A percentile compares a stretch with the other conserved stretches of the same genome.
Evolutionary conservation across 1,140 invertebrate genomes (phyloP).

Genomic region (Schmidtea mediterranea): DNA sequence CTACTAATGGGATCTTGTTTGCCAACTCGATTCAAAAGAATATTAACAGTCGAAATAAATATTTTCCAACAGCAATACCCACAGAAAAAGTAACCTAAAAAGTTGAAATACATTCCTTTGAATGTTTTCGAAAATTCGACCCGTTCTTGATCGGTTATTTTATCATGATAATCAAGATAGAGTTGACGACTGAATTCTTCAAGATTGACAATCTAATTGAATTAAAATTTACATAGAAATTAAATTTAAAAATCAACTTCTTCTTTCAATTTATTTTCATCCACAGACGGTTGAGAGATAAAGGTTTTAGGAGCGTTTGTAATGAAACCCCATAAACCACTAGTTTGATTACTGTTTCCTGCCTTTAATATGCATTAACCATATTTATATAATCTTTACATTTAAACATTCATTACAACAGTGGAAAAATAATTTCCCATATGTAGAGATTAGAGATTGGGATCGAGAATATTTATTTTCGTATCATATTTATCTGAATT

Average conservation of each 20-base stretch:
- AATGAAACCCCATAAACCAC: conserved; percentile 18
- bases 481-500: too few relatives aligned
- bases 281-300: conserved; percentile 4
- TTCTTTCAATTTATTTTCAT: conserved; percentile 8
- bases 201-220: conserved; percentile 41
- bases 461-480: too few relatives aligned
- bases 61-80: conserved; percentile 97
- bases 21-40: conserved; percentile 89
- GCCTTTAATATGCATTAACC: conserved; percentile 4
- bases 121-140: conserved; percentile 78
- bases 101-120: conserved; percentile 94
- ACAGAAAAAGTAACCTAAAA: conserved; percentile 91
- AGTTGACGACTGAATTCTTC: conserved; percentile 74
- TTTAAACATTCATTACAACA: too few relatives aligned
- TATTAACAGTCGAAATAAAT: conserved; percentile 64
- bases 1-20: conserved; percentile 90
- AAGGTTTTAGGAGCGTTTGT: conserved; percentile 19
- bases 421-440: too few relatives aligned
- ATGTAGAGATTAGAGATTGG: too few relatives aligned
- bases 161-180: conserved; percentile 76
- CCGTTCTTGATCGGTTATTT: conserved; percentile 50
- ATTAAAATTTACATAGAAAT: background rate
- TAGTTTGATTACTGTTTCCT: conserved; percentile 9
- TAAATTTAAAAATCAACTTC: conserved; percentile 14
- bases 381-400: background rate